phyloP scores from a whole-genome alignment of 2,113 vertebrate species.

The Chaenogobius annularis region DNA sequence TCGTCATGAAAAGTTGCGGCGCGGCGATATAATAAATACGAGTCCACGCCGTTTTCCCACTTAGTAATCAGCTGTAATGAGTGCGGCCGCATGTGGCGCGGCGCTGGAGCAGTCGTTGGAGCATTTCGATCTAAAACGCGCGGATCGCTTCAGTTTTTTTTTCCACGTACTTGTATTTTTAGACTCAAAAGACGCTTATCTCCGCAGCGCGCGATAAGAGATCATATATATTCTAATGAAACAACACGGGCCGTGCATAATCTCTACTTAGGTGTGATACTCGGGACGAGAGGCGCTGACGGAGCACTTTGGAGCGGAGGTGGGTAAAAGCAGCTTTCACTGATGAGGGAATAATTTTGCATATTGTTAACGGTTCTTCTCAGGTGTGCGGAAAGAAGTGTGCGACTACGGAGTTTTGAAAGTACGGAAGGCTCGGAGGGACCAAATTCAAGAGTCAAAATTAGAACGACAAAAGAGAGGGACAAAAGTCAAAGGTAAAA shows the following conservation, averaged over 20 bases:
- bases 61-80: background rate
- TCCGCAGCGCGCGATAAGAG: background rate
- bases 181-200: background rate
- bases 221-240: constrained; percentile 13
- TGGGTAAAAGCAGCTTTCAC: background rate
- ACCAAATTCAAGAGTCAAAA: too few species aligned
- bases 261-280: constrained; percentile 5
- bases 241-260: constrained; percentile 2
- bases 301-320: background rate
- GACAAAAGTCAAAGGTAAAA: too few species aligned
- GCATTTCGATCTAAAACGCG: background rate
- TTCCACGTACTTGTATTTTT: background rate
- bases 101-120: background rate
- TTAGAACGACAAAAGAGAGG: background rate
- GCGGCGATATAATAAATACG: background rate
- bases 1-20: too few species aligned
- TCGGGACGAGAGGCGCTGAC: background rate
- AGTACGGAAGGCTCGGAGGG: constrained; percentile 1
- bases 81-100: background rate
- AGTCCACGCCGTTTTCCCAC: background rate
- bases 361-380: background rate
- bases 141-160: background rate
- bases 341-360: constrained; percentile 15
- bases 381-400: background rate
- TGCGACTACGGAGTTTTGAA: background rate